These are phyloP conservation scores for Nothocercus julius DNA, from an alignment of 2,113 vertebrate species.

Conservation along the genomic window DNA sequence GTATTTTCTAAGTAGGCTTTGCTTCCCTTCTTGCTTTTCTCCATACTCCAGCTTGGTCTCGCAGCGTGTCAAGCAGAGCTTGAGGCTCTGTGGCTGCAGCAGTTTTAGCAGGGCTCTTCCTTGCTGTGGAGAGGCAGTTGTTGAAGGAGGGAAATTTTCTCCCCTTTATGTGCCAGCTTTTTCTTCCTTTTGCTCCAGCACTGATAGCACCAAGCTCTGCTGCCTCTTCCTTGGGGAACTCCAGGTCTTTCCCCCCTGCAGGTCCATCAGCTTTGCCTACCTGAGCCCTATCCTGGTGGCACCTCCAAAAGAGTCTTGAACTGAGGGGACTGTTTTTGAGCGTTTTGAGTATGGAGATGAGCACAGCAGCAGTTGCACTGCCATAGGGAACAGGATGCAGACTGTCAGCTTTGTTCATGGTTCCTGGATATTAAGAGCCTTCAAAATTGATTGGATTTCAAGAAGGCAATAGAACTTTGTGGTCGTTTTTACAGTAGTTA, in stretches of 20 bases:
- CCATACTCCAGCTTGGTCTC: no score
- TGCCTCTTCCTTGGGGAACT: fast-evolving
- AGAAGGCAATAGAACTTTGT: neutral
- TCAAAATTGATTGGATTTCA: neutral
- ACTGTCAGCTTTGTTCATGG: neutral
- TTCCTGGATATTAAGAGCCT: neutral
- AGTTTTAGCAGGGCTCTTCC: neutral
- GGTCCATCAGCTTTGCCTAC: neutral
- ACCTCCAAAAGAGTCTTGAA: neutral
- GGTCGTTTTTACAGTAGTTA: fast-evolving
- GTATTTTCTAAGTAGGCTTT: neutral
- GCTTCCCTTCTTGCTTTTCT: neutral
- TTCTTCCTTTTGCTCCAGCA: neutral
- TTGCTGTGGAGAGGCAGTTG: neutral
- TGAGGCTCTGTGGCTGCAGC: neutral
- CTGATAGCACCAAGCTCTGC: neutral
- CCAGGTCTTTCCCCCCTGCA: neutral
- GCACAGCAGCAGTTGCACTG: neutral
- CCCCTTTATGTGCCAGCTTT: neutral
- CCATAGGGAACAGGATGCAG: fast-evolving
- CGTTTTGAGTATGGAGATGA: neutral
- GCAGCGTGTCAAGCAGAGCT: neutral
- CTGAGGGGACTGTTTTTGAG: neutral
- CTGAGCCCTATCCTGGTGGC: fast-evolving
- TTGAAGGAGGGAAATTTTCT: neutral